phyloP scores from a whole-genome alignment of 1,140 invertebrate species.

The Bursaphelenchus mucronatus region DNA sequence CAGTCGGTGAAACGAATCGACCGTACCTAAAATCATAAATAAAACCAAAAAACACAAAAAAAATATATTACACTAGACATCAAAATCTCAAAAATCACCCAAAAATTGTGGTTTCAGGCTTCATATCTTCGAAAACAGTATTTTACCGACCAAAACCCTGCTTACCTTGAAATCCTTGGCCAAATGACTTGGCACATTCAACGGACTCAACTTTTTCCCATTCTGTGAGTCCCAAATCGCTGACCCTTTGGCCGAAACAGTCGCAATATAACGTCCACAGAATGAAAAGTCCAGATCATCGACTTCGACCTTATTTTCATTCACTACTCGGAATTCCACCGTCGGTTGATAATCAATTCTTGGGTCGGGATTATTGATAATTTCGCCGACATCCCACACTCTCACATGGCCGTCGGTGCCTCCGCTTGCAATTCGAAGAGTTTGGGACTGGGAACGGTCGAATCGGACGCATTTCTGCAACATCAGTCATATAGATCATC shows the following conservation, averaged over 20 bases:
- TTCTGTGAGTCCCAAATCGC: not conserved
- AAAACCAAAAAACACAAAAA: not conserved
- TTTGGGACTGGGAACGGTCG: conserved; percentile 65
- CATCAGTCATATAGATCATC: not conserved
- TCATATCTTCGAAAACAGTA: too few relatives aligned
- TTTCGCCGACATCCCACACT: conserved; percentile 70
- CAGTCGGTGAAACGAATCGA: conserved; percentile 20
- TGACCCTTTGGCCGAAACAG: not conserved
- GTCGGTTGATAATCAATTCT: not conserved
- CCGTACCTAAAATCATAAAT: conserved; percentile 17
- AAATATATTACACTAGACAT: too few relatives aligned
- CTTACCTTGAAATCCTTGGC: too few relatives aligned
- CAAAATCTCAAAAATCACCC: too few relatives aligned
- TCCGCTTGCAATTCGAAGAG: conserved; percentile 78
- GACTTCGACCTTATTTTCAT: not conserved
- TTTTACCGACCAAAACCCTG: too few relatives aligned
- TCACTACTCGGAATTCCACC: not conserved
- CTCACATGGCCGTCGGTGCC: conserved; percentile 80
- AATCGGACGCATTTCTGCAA: conserved; percentile 70
- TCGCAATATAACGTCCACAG: not conserved
- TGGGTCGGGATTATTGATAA: conserved; percentile 23
- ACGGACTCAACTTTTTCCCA: not conserved
- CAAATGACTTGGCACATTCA: too few relatives aligned
- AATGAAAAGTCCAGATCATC: conserved; percentile 11
- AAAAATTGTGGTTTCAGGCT: too few relatives aligned